phyloP scores from a whole-genome alignment of 2,797 vertebrate species.

The Micropoecilia bifurca region DNA sequence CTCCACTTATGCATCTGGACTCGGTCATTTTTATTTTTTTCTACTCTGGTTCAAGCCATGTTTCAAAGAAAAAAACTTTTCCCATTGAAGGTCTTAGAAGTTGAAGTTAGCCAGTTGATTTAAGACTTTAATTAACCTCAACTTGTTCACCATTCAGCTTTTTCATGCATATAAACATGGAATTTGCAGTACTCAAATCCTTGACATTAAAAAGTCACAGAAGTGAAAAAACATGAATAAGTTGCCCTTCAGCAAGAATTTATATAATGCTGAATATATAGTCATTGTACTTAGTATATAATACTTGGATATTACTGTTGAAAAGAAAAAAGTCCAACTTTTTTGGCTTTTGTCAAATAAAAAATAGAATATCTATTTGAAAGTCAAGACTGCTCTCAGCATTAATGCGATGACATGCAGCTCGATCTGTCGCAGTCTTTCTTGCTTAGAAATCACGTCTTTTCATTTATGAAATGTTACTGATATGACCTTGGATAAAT shows the following conservation, averaged over 20 bases:
- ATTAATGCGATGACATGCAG: conserved; percentile 46
- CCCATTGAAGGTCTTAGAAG: conserved; percentile 16
- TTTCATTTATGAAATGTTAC: conserved; percentile 49
- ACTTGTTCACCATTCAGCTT: not conserved
- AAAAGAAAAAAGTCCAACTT: not conserved
- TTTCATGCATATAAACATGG: conserved; percentile 19
- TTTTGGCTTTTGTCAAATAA: conserved; percentile 29
- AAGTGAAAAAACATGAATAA: conserved; percentile 14
- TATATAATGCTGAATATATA: conserved; percentile 14
- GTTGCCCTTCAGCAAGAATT: not conserved
- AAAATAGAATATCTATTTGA: conserved; percentile 40
- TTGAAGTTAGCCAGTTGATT: conserved; percentile 4
- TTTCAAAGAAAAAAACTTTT: not conserved
- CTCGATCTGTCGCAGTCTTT: conserved; percentile 34
- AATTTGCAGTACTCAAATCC: conserved; percentile 9
- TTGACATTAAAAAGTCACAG: conserved; percentile 21
- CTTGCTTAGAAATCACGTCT: conserved; percentile 41
- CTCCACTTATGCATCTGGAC: not conserved
- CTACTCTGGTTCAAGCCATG: not conserved
- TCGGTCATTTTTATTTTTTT: not conserved
- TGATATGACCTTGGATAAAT: conserved; percentile 43
- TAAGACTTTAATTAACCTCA: conserved; percentile 21
- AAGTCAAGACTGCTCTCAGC: conserved; percentile 40
- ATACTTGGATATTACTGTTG: not conserved
- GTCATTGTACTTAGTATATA: conserved; percentile 4